Evolutionary conservation across 1,140 invertebrate genomes (phyloP), one percentile per base, ranked within the genome.

Genomic region (Sarcophaga peregrina): DNA sequence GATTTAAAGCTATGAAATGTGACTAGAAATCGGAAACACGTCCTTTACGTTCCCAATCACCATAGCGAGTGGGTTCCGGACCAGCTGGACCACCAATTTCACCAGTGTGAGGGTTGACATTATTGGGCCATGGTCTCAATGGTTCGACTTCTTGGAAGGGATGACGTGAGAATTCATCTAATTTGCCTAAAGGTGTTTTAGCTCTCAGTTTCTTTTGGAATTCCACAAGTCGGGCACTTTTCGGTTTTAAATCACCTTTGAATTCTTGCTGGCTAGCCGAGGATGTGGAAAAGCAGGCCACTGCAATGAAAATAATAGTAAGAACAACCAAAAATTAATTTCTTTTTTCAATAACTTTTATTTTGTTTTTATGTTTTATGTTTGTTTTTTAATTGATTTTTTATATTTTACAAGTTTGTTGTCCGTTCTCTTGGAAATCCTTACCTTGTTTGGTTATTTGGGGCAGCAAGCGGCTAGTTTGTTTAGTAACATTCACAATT

Each of bases 21-120:
- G 58, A 88, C 87, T 90, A 92, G 85, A 99, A 99, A 91, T 99
- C 98, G 11, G 75, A 78, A 13, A 98, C 97, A 88, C 98, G 92
- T 83, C 99, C 99, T 92, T 99, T 99, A 85, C 98, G 93, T 90
- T 99, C 99, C 98, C 99, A 99, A 92, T 99, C 99, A 6, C 98
- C 98, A 92, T 98, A 99, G 85, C 98, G 93, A 48, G 99, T 99
- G 48, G 99, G 99, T 92, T 99, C 98, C 4, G 98, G 98, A 25
- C 99, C 99, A 87, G 93, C 92, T 10, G 98, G 99, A 11, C 99
- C 98, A 84, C 96, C 96, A 80, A 89, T 86, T 85, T 90, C 88
- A 17, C 89, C 98, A 20, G 98, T 99, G 83, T 94, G 86, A 9
- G 98, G 98, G 92, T 99, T 99, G 9, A 91, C 95, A 86, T 96